A percentile compares a stretch with the other conserved stretches of the same genome.
Conservation (phyloP, 2,797 vertebrate genomes). For the Argentina silus region DNA sequence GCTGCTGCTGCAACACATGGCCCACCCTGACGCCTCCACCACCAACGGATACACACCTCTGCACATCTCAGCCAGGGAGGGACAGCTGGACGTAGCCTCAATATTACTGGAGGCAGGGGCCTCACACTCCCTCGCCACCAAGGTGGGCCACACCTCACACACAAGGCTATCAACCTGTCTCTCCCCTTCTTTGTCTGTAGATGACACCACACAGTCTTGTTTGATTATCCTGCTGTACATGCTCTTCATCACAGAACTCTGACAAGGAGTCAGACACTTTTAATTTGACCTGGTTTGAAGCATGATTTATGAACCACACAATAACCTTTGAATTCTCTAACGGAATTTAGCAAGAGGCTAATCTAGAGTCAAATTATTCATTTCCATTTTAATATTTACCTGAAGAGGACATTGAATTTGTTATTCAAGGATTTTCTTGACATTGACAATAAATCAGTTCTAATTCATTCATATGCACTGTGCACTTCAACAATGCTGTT, state of each 20-base stretch:
- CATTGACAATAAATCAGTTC: background rate
- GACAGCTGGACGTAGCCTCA: slow-evolving; percentile 92
- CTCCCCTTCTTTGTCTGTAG: too few species aligned
- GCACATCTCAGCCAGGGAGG: slow-evolving; percentile 96
- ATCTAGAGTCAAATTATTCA: too few species aligned
- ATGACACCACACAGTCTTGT: too few species aligned
- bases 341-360: too few species aligned
- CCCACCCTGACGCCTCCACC: slow-evolving; percentile 94
- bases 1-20: slow-evolving; percentile 96
- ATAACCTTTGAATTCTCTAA: too few species aligned
- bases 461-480: background rate
- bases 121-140: slow-evolving; percentile 92
- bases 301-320: too few species aligned
- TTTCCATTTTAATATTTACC: background rate
- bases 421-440: background rate
- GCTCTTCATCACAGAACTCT: too few species aligned
- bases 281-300: too few species aligned
- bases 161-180: too few species aligned
- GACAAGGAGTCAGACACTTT: too few species aligned
- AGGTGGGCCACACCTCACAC: slow-evolving; percentile 75
- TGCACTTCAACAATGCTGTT: background rate
- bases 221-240: too few species aligned
- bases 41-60: slow-evolving; percentile 94
- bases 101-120: slow-evolving; percentile 95
- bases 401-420: background rate